Percentiles rank a stretch among this genome's conserved stretches.
These are phyloP conservation scores for Callipepla squamata DNA, from an alignment of 2,113 vertebrate genomes.

Conservation along the genomic window DNA sequence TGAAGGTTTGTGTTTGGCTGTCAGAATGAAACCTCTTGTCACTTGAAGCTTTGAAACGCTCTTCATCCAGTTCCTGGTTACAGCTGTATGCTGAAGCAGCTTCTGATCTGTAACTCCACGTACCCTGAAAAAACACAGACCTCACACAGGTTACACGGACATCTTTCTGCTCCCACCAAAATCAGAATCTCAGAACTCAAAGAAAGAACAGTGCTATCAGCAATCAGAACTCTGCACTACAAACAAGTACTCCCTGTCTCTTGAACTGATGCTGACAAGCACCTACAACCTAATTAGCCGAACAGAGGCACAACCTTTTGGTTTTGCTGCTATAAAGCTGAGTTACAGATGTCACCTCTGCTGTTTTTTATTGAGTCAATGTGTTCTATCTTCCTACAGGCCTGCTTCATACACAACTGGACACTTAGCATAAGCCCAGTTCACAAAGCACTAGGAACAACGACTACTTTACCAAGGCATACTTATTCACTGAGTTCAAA, in stretches of 20 bases:
- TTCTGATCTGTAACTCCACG: background rate
- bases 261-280: background rate
- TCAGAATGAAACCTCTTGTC: background rate
- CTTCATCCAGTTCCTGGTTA: conserved; percentile 1
- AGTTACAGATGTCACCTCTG: background rate
- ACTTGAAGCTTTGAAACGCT: background rate
- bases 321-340: background rate
- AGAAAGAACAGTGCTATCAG: rapidly evolving
- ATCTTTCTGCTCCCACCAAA: background rate
- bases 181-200: background rate
- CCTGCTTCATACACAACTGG: background rate
- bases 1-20: background rate
- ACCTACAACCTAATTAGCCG: background rate
- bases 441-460: background rate
- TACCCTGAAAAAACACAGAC: conserved; percentile 62
- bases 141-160: background rate
- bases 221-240: background rate
- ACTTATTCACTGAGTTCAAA: background rate
- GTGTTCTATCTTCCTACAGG: background rate
- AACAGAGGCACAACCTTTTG: background rate
- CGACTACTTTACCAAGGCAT: rapidly evolving
- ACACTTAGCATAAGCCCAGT: background rate
- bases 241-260: background rate
- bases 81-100: conserved; percentile 1
- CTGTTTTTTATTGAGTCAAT: background rate